Evolutionary conservation across 2,797 vertebrate species (phyloP), one percentile per base, ranked within the genome.

Genomic region (Poeciliopsis gracilis): DNA sequence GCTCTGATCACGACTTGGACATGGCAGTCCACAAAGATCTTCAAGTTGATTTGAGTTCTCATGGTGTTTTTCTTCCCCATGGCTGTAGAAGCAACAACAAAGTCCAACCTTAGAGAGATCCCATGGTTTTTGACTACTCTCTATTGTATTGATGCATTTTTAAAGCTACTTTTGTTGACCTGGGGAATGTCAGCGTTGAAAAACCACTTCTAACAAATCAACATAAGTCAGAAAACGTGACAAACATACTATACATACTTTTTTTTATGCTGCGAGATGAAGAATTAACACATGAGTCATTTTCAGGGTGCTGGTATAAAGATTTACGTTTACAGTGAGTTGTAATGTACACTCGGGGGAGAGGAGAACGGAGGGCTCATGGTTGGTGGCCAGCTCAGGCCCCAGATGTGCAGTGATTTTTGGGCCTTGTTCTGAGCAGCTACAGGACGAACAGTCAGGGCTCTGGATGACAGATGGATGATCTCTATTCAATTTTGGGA

Each of bases 361-460:
- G 78, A 77, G 86, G 84, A n/a, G 75, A 66, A 23, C 85, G 77
- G 75, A 82, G 82, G 81, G 83, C 75, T 61, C 46, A 61, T 87
- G 89, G 91, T 86, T 87, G 88, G 38, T 18, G 81, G 88, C 89
- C 91, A 93, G 91, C 88, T 88, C 80, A 87, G 82, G 83, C 85
- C 87, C 88, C 94, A 94, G 93, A 95, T 94, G 91, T 91, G 86
- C 82, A 57, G 79, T 30, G 67, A 83, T 91, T 90, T 94, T 92
- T 90, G 84, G 87, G 84, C 85, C 91, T 86, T 85, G 91, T 91
- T 91, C 79, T 82, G 88, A 91, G 82, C 7, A 69, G 91, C 93
- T 93, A 92, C 93, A 1, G 89, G 89, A 92, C 90, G 88, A 86
- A 89, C 86, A 87, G 84, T 59, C 77, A 83, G 85, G 86, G 80